Percentiles rank a stretch among this genome's conserved stretches.
Conservation (phyloP, 2,113 vertebrate genomes). For the Sylvilagus bachmani region DNA sequence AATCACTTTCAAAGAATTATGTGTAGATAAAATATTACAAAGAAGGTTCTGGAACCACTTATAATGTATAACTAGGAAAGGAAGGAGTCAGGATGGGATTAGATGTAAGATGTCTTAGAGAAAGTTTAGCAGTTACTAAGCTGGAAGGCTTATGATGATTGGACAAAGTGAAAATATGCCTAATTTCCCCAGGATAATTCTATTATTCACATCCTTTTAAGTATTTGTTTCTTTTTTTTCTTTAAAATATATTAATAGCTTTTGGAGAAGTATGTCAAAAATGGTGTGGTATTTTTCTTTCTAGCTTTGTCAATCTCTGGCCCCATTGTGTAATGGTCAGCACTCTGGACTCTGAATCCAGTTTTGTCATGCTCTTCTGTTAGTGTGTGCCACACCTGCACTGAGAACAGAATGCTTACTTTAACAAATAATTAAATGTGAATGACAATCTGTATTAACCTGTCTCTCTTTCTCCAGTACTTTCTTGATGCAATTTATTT, state of each 20-base stretch:
- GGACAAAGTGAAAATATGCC: not conserved
- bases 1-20: not conserved
- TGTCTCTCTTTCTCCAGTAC: not conserved
- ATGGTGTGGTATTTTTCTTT: not conserved
- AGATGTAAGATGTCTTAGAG: not conserved
- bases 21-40: not conserved
- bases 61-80: not conserved
- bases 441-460: constrained; percentile 35
- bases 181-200: not conserved
- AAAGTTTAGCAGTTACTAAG: not conserved
- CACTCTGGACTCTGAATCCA: not conserved
- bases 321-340: no score
- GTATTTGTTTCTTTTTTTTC: not conserved
- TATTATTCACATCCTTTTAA: not conserved
- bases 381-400: not conserved
- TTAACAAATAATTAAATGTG: constrained; percentile 51
- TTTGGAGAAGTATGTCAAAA: not conserved
- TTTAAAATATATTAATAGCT: not conserved
- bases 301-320: not conserved
- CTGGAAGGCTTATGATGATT: not conserved
- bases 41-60: not conserved
- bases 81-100: not conserved
- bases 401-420: not conserved
- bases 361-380: not conserved
- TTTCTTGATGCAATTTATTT: constrained; percentile 25